These are phyloP conservation scores for Amiota communis DNA, from an alignment of 2,888 invertebrate genomes.

Conservation along the genomic window DNA sequence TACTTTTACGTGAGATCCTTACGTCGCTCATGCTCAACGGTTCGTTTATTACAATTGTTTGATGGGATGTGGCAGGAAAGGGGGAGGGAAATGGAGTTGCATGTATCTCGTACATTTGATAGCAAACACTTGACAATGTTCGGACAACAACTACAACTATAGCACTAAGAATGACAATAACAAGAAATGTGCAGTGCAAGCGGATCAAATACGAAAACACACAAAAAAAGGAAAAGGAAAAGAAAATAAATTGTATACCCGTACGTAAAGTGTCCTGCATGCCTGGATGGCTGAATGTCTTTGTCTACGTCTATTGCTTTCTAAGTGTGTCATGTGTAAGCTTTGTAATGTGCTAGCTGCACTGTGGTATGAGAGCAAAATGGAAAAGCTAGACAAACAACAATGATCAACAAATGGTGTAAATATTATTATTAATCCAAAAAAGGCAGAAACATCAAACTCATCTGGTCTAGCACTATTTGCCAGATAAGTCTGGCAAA, in stretches of 20 bases:
- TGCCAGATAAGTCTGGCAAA: too few species aligned
- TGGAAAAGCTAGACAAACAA: too few species aligned
- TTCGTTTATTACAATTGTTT: background rate
- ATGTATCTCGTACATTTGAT: background rate
- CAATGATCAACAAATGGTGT: too few species aligned
- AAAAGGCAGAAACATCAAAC: too few species aligned
- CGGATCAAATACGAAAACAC: background rate
- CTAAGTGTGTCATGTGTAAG: background rate
- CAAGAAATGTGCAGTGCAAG: background rate
- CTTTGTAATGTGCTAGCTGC: too few species aligned
- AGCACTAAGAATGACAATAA: background rate
- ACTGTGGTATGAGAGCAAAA: too few species aligned
- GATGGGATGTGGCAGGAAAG: background rate
- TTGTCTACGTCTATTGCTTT: background rate
- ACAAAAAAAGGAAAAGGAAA: background rate
- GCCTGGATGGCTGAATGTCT: background rate
- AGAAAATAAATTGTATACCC: background rate
- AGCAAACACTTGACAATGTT: conserved; percentile 9
- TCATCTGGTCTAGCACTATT: too few species aligned
- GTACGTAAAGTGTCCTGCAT: background rate
- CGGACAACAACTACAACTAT: background rate
- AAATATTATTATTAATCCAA: too few species aligned
- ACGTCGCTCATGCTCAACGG: too few species aligned
- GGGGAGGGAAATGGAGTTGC: too few species aligned
- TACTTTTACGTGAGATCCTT: too few species aligned